A percentile compares a stretch with the other conserved stretches of the same genome.
Evolutionary conservation across 53 echinoderm and acorn worm species (phyloP).

Genomic region (Stichopus horrens): DNA sequence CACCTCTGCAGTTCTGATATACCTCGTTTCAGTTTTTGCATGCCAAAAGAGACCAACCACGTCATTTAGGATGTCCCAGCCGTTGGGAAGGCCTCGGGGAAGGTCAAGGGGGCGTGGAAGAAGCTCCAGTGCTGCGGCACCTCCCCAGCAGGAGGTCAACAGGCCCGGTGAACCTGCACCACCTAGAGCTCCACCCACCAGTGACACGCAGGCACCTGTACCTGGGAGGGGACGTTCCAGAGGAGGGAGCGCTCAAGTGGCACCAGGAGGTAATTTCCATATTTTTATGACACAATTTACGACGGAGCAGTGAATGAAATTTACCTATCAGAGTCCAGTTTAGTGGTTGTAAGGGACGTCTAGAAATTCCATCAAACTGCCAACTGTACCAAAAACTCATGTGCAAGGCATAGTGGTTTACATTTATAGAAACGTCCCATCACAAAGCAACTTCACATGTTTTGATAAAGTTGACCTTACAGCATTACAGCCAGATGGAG

Average conservation of each 20-base stretch:
- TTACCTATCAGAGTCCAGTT: neutral
- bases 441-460: no score
- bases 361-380: neutral
- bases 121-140: slow-evolving; percentile 49
- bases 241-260: slow-evolving; percentile 79
- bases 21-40: no score
- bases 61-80: slow-evolving; percentile 46
- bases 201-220: slow-evolving; percentile 59
- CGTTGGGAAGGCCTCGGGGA: slow-evolving; percentile 55
- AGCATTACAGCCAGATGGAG: no score
- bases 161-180: slow-evolving; percentile 74
- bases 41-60: neutral
- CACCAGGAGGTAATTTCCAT: slow-evolving; percentile 60
- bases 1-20: no score
- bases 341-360: neutral
- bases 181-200: slow-evolving; percentile 59
- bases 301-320: neutral
- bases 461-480: no score
- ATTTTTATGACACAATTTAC: neutral
- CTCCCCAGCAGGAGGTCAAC: slow-evolving; percentile 36
- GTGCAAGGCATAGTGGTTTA: no score
- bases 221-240: slow-evolving; percentile 87
- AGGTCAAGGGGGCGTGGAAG: slow-evolving; percentile 76
- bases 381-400: no score
- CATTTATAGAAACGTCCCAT: no score